Conservation (phyloP, 2,888 invertebrate species). For the Sphaerophoria taeniata region DNA sequence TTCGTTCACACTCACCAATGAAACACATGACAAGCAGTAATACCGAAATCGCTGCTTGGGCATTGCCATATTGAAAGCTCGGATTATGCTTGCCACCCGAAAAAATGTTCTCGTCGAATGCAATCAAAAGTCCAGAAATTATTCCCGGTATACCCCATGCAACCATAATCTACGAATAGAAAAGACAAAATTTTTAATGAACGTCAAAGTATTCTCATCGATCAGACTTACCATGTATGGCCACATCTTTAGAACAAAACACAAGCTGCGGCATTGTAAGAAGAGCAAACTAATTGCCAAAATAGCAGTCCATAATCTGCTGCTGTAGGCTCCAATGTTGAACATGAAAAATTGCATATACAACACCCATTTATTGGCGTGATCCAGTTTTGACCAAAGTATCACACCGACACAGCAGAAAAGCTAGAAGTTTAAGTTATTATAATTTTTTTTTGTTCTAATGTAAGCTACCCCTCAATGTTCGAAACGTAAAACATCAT, state of each 20-base stretch:
- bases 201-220: conserved; percentile 80
- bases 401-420: conserved; percentile 89
- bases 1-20: conserved; percentile 85
- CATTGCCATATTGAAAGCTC: conserved; percentile 90
- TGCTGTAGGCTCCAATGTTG: conserved; percentile 90
- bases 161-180: conserved; percentile 83
- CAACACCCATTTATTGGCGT: conserved; percentile 85
- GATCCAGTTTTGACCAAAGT: conserved; percentile 87
- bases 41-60: conserved; percentile 90
- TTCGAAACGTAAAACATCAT: too few relatives aligned
- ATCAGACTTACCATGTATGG: conserved; percentile 85
- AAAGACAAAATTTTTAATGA: conserved; percentile 8
- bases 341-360: conserved; percentile 91
- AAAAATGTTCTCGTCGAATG: conserved; percentile 83
- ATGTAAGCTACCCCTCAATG: too few relatives aligned
- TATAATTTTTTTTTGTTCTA: background rate
- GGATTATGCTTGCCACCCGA: conserved; percentile 87
- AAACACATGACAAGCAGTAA: conserved; percentile 91
- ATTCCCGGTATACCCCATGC: conserved; percentile 88
- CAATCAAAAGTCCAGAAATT: conserved; percentile 87
- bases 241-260: conserved; percentile 91
- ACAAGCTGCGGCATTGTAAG: conserved; percentile 91
- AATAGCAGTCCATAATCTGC: conserved; percentile 93
- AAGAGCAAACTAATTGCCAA: conserved; percentile 92
- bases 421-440: conserved; percentile 82